phyloP scores from a whole-genome alignment of 2,888 invertebrate genomes.

The Ariolimax columbianus region DNA sequence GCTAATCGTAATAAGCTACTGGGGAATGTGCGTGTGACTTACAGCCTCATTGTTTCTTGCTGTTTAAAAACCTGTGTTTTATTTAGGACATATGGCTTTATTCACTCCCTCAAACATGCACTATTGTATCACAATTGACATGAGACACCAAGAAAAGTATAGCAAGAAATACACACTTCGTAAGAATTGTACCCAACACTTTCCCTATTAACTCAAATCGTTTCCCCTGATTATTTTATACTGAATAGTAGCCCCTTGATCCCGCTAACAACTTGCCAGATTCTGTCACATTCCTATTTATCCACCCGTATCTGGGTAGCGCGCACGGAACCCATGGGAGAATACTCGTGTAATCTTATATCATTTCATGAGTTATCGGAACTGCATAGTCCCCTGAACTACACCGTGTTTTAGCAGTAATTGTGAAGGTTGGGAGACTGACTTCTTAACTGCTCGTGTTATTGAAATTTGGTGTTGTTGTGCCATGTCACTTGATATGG shows the following conservation, averaged over 20 bases:
- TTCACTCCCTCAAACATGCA: too few relatives aligned
- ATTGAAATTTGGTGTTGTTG: too few relatives aligned
- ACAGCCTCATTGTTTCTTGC: too few relatives aligned
- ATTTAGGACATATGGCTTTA: too few relatives aligned
- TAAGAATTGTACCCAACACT: neutral
- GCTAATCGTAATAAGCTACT: too few relatives aligned
- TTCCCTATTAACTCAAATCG: neutral
- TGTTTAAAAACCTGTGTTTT: too few relatives aligned
- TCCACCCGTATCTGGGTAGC: neutral
- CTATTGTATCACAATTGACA: too few relatives aligned
- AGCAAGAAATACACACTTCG: too few relatives aligned
- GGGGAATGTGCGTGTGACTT: too few relatives aligned
- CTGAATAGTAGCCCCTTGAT: neutral
- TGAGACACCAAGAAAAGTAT: too few relatives aligned
- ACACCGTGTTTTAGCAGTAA: neutral
- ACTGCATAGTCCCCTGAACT: neutral
- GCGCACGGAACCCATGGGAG: neutral
- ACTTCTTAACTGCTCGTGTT: too few relatives aligned
- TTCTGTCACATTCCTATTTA: neutral
- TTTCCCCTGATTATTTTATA: neutral
- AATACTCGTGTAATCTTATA: slow-evolving; percentile 7
- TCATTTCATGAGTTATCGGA: slow-evolving; percentile 27
- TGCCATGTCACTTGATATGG: too few relatives aligned
- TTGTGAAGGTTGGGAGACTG: neutral
- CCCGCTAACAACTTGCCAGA: neutral